Evolutionary conservation across 2,113 vertebrate genomes (phyloP).

Genomic region (human (Homo sapiens)): DNA sequence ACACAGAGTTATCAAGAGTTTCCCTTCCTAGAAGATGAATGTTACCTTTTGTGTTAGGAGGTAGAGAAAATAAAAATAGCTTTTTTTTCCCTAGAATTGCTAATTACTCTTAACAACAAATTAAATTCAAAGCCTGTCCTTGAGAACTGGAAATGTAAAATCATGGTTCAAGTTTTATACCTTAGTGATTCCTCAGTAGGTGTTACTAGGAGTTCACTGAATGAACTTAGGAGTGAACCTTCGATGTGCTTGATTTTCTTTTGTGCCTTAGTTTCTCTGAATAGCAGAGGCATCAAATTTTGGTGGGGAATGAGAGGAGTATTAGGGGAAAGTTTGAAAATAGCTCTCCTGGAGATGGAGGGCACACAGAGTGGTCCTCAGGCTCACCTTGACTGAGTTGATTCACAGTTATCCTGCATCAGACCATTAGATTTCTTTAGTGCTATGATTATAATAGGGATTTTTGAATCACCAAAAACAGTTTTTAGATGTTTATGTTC

Average conservation of each 20-base stretch:
- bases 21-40: background rate
- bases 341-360: background rate
- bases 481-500: background rate
- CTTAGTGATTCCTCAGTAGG: background rate
- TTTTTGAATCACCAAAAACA: slow-evolving; percentile 3
- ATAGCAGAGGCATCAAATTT: slow-evolving; percentile 32
- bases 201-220: background rate
- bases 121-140: background rate
- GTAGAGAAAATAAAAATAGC: background rate
- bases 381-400: background rate
- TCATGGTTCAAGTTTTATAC: background rate
- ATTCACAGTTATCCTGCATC: background rate
- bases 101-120: background rate
- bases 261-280: slow-evolving; percentile 70
- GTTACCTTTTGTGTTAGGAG: background rate
- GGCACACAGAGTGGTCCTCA: background rate
- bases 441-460: background rate
- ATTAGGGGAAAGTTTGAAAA: background rate
- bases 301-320: background rate
- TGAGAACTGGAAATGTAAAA: background rate
- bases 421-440: background rate
- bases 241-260: slow-evolving; percentile 58
- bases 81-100: background rate
- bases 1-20: background rate
- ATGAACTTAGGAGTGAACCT: background rate